phyloP scores from a whole-genome alignment of 1,140 invertebrate species.

The Bathynomus jamesi region DNA sequence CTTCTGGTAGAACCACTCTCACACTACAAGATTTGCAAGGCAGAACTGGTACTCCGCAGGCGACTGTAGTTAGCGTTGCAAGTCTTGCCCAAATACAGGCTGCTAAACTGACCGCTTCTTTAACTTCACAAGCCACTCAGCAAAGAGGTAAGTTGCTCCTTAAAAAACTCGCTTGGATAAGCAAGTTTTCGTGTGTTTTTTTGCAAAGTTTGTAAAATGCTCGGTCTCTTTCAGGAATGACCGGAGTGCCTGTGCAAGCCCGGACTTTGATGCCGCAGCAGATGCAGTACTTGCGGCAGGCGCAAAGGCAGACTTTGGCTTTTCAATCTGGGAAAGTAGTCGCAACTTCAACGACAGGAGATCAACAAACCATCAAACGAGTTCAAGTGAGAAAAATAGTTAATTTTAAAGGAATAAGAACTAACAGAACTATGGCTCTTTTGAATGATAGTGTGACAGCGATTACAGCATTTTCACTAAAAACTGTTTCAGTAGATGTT shows the following conservation, averaged over 20 bases:
- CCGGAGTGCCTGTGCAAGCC: not conserved
- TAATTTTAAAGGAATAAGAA: too few species aligned
- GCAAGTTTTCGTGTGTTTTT: not conserved
- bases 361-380: conserved; percentile 10
- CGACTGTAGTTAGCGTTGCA: conserved; percentile 43
- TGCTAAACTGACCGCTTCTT: conserved; percentile 31
- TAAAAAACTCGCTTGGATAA: too few species aligned
- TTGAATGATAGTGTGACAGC: too few species aligned
- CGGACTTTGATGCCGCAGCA: not conserved
- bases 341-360: not conserved
- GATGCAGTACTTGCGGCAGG: not conserved
- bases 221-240: too few species aligned
- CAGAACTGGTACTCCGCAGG: conserved; percentile 11
- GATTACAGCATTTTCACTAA: too few species aligned
- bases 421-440: too few species aligned
- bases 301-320: not conserved
- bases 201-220: too few species aligned
- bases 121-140: conserved; percentile 13
- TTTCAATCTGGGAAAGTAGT: not conserved
- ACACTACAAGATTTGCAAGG: conserved; percentile 24
- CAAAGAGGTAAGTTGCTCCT: conserved; percentile 30
- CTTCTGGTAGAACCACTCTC: conserved; percentile 21
- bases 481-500: too few species aligned
- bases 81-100: conserved; percentile 42
- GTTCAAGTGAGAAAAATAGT: conserved; percentile 9